These are phyloP conservation scores for Drymodes brunneopygia DNA, from an alignment of 2,113 vertebrate species.

Conservation along the genomic window DNA sequence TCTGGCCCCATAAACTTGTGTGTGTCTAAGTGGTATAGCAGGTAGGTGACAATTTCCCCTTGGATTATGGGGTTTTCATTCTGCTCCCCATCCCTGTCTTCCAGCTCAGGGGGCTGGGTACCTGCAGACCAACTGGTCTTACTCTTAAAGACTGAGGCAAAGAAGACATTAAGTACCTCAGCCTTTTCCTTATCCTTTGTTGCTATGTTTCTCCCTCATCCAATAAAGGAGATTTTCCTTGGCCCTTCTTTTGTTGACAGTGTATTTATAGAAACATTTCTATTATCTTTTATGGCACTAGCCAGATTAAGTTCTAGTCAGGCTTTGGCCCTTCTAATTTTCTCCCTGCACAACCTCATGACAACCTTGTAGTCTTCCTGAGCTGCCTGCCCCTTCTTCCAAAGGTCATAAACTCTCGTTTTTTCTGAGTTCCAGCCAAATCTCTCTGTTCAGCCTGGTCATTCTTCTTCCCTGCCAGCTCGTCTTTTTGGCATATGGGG, in stretches of 20 bases:
- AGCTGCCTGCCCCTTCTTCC: not conserved
- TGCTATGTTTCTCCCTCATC: not conserved
- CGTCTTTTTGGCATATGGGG: not conserved
- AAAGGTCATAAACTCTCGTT: not conserved
- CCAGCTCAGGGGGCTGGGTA: not conserved
- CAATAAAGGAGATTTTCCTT: not conserved
- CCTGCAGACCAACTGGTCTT: not conserved
- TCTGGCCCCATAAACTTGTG: not conserved
- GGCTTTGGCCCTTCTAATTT: not conserved
- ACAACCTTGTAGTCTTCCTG: not conserved
- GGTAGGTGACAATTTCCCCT: not conserved
- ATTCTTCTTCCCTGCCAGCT: not conserved
- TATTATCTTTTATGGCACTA: not conserved
- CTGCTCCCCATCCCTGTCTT: not conserved
- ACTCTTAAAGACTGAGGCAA: not conserved
- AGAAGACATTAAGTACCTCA: not conserved
- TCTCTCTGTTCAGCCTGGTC: not conserved
- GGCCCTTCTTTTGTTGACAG: not conserved
- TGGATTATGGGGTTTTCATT: not conserved
- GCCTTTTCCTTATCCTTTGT: not conserved
- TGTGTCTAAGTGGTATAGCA: not conserved
- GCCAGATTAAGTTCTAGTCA: not conserved
- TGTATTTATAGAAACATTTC: not conserved
- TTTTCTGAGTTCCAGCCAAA: not conserved
- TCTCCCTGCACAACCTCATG: not conserved